These are phyloP conservation scores for Polyploca ridens DNA, from an alignment of 2,888 invertebrate species.

Conservation along the genomic window DNA sequence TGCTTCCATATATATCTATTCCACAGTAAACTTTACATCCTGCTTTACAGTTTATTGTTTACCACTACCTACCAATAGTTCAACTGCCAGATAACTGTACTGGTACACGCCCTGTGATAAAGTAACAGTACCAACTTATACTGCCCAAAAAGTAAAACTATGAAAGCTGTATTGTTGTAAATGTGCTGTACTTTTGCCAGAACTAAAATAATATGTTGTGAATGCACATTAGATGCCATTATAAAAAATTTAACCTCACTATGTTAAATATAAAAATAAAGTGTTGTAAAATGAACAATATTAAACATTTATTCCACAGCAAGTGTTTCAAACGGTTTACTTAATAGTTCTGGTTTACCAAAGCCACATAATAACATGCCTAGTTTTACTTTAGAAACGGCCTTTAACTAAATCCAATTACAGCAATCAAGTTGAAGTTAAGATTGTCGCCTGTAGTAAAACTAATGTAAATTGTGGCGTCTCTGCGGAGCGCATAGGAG, in stretches of 20 bases:
- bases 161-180: neutral
- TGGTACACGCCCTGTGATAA: neutral
- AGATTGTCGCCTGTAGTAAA: conserved; percentile 44
- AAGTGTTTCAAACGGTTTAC: neutral
- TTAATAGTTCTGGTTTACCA: neutral
- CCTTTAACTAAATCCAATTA: conserved; percentile 29
- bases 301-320: neutral
- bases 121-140: neutral
- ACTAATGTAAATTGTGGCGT: conserved; percentile 47
- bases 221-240: neutral
- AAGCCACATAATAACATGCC: conserved; percentile 3
- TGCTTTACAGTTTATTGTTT: neutral
- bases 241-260: neutral
- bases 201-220: neutral
- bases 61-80: conserved; percentile 2
- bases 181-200: neutral
- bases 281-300: neutral
- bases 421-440: conserved; percentile 43
- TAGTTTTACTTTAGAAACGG: conserved; percentile 15
- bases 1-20: neutral
- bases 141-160: conserved; percentile 1
- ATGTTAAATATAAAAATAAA: neutral
- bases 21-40: neutral
- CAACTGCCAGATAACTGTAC: neutral
- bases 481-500: conserved; percentile 39